These are phyloP conservation scores for Spea hammondii DNA, from an alignment of 2,797 vertebrate genomes.

Conservation along the genomic window DNA sequence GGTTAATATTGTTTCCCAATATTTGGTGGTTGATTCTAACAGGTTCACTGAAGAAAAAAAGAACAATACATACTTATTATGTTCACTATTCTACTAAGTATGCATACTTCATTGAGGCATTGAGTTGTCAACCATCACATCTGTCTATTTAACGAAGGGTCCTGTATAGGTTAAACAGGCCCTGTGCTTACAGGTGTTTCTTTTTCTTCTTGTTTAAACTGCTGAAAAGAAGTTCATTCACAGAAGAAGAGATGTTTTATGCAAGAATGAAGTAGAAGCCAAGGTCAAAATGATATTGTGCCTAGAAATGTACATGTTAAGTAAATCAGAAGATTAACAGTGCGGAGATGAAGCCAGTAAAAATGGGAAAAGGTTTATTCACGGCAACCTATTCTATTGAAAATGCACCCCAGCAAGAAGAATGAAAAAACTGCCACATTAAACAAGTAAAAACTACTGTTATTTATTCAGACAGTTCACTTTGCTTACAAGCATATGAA, in stretches of 20 bases:
- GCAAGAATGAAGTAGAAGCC: constrained; percentile 24
- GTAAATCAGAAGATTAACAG: constrained; percentile 17
- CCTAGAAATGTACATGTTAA: constrained; percentile 28
- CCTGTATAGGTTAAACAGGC: constrained; percentile 21
- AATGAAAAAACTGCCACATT: neutral
- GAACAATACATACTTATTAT: constrained; percentile 19
- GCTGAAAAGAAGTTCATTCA: constrained; percentile 7
- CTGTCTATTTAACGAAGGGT: neutral
- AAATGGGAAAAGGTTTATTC: constrained; percentile 1
- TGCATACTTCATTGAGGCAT: constrained; percentile 13
- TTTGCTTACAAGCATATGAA: no score
- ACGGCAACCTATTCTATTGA: neutral
- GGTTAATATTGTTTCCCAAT: neutral
- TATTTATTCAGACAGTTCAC: no score
- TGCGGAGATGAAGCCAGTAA: constrained; percentile 5
- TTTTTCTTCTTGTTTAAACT: constrained; percentile 34
- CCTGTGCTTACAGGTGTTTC: constrained; percentile 28
- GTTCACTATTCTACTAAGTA: constrained; percentile 23
- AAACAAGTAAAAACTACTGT: neutral
- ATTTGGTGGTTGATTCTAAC: constrained; percentile 4
- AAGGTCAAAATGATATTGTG: constrained; percentile 45
- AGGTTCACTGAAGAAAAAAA: constrained; percentile 14
- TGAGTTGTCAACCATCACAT: constrained; percentile 3
- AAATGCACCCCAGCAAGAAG: neutral
- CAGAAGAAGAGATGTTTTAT: constrained; percentile 9